Percentiles rank a stretch among this genome's conserved stretches.
Conservation (phyloP, 2,888 invertebrate species). For the Drosophila subquinaria region DNA sequence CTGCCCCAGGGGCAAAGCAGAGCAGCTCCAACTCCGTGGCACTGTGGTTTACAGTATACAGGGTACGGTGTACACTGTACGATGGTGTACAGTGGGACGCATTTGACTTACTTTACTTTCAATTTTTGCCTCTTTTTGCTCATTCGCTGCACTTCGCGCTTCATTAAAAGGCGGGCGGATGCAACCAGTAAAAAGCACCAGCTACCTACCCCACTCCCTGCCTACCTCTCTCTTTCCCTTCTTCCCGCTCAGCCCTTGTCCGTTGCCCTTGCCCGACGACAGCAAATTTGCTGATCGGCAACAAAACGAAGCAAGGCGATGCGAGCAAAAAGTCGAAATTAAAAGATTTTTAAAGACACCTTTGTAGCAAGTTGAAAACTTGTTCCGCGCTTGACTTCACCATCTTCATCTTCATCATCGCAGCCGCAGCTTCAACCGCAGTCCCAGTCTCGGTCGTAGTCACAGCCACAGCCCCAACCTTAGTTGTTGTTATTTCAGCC, state of each 20-base stretch:
- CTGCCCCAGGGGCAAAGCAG: constrained; percentile 68
- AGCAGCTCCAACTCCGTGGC: constrained; percentile 26
- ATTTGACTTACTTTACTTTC: constrained; percentile 64
- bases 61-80: background rate
- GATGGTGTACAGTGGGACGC: constrained; percentile 65
- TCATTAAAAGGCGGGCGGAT: constrained; percentile 85
- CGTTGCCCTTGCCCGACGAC: constrained; percentile 64
- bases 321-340: constrained; percentile 73
- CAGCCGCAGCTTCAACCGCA: constrained; percentile 32
- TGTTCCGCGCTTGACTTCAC: constrained; percentile 73
- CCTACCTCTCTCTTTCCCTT: too few relatives aligned
- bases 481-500: constrained; percentile 44
- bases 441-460: constrained; percentile 25
- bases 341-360: constrained; percentile 83
- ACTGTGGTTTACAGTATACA: constrained; percentile 1
- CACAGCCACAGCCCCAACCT: constrained; percentile 12
- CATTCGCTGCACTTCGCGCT: constrained; percentile 85
- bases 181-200: constrained; percentile 53
- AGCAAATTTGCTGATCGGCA: constrained; percentile 78
- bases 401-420: constrained; percentile 58
- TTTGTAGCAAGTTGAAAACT: constrained; percentile 82
- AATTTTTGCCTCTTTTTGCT: constrained; percentile 48
- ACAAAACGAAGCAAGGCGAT: constrained; percentile 42
- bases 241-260: constrained; percentile 12
- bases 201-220: constrained; percentile 1